These are phyloP conservation scores for Enteromius unitaeniatus DNA, from an alignment of 2,797 vertebrate species.

Conservation along the genomic window DNA sequence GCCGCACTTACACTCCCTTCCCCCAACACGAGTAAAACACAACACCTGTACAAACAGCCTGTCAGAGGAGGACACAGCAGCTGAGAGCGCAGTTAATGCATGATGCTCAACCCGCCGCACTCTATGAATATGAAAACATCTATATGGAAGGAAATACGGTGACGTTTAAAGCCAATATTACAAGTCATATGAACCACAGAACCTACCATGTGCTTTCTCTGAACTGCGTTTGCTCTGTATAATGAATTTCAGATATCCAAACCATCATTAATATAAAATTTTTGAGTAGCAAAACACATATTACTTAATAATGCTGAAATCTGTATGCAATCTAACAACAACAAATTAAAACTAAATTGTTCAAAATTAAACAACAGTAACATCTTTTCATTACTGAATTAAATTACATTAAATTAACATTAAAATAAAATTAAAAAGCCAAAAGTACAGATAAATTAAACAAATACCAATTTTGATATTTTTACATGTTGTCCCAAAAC, in stretches of 20 bases:
- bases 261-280: not conserved
- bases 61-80: slow-evolving; percentile 29
- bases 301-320: no score
- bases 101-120: slow-evolving; percentile 13
- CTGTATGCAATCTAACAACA: no score
- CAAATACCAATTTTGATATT: no score
- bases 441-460: no score
- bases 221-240: not conserved
- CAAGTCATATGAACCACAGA: not conserved
- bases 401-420: no score
- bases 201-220: not conserved
- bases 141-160: not conserved
- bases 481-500: no score
- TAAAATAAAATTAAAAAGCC: no score
- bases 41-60: slow-evolving; percentile 66
- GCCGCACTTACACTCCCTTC: slow-evolving; percentile 18
- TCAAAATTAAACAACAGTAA: no score
- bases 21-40: slow-evolving; percentile 51
- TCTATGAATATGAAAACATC: not conserved
- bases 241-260: not conserved
- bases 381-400: no score
- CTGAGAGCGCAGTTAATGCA: not conserved
- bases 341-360: no score
- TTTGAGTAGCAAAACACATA: no score
- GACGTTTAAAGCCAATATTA: not conserved